A percentile compares a stretch with the other conserved stretches of the same genome.
These are phyloP conservation scores for Ispidina lecontei DNA, from an alignment of 2,797 vertebrate species.

Conservation along the genomic window DNA sequence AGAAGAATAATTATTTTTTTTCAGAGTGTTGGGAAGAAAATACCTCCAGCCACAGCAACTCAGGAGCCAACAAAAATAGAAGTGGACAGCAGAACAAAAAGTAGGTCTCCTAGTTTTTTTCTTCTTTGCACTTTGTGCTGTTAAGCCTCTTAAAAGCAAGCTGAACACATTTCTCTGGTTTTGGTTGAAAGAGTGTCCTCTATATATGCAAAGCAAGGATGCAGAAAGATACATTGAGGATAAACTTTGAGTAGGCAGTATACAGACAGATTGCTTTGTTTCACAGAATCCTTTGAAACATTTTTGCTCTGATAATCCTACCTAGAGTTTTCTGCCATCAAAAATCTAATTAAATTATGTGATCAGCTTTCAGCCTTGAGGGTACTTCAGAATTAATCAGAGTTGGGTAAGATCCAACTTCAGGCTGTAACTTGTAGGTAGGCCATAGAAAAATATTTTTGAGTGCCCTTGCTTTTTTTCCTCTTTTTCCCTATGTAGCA, in stretches of 20 bases:
- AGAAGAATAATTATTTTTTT: conserved; percentile 51
- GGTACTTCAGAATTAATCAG: neutral
- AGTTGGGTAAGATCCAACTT: neutral
- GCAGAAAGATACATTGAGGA: neutral
- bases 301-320: conserved; percentile 19
- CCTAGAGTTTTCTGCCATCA: neutral
- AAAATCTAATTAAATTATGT: neutral
- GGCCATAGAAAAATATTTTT: neutral
- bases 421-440: neutral
- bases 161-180: neutral
- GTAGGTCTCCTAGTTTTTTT: conserved; percentile 78
- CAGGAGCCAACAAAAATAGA: conserved; percentile 90
- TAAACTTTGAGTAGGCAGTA: neutral
- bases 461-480: neutral
- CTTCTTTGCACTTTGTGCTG: conserved; percentile 16
- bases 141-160: conserved; percentile 3
- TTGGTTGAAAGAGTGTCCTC: neutral
- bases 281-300: neutral
- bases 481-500: neutral
- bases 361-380: neutral
- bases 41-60: conserved; percentile 74
- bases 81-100: conserved; percentile 89
- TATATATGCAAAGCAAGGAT: neutral
- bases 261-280: neutral
- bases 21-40: conserved; percentile 86